phyloP scores from a whole-genome alignment of 2,113 vertebrate species.

The Capricornis sumatraensis region DNA sequence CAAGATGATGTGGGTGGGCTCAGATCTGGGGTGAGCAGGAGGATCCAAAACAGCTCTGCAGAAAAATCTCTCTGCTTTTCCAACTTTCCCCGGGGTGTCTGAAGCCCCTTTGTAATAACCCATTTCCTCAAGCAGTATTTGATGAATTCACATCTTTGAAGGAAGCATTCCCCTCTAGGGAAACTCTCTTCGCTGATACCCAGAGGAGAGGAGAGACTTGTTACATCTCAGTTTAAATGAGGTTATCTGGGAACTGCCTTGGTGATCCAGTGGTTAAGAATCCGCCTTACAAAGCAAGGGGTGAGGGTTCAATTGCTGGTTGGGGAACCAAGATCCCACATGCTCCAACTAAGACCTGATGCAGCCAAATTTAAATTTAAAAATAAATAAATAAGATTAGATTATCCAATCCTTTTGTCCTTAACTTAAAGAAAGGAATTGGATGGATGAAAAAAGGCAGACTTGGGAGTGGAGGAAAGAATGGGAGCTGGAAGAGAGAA shows the following conservation, averaged over 20 bases:
- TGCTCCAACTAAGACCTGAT: background rate
- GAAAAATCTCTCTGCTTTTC: background rate
- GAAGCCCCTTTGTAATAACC: background rate
- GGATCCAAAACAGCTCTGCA: background rate
- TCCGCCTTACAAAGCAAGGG: background rate
- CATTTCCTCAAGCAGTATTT: background rate
- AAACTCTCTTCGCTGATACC: background rate
- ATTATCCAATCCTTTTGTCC: background rate
- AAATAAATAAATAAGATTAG: background rate
- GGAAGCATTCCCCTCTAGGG: background rate
- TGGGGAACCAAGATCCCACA: background rate
- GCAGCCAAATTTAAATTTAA: background rate
- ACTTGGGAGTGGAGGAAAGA: background rate
- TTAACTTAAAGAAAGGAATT: background rate
- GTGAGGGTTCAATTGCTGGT: background rate
- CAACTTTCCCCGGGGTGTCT: background rate
- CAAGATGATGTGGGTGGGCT: fast-evolving
- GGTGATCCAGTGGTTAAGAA: background rate
- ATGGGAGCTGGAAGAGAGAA: background rate
- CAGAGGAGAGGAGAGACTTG: background rate
- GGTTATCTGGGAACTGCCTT: background rate
- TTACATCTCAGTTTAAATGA: background rate
- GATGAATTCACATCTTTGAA: background rate
- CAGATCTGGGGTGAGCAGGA: background rate
- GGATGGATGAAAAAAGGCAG: background rate